A percentile compares a stretch with the other conserved stretches of the same genome.
These are phyloP conservation scores for Dicerorhinus sumatrensis DNA, from an alignment of 2,113 vertebrate species.

Conservation along the genomic window DNA sequence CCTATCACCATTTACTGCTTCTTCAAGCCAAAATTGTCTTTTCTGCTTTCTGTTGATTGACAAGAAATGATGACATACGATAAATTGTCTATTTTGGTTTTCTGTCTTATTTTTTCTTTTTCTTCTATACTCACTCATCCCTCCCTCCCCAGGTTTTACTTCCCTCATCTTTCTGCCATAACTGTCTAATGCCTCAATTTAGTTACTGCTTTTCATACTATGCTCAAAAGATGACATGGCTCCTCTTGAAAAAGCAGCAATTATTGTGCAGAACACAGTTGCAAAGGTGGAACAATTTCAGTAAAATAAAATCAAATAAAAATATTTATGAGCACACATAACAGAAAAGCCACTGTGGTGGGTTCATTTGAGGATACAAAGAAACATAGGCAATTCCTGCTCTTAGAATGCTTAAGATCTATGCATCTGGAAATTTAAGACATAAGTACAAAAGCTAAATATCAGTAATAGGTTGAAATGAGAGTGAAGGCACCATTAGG, in stretches of 20 bases:
- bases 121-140: not conserved
- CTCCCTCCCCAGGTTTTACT: not conserved
- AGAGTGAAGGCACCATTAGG: not conserved
- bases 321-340: slow-evolving; percentile 46
- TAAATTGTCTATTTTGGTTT: not conserved
- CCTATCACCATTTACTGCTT: not conserved
- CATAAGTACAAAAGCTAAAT: not conserved
- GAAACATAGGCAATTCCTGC: not conserved
- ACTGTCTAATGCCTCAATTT: not conserved
- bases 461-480: not conserved
- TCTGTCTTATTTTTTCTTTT: not conserved
- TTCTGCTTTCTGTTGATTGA: slow-evolving; percentile 35
- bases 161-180: not conserved
- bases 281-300: slow-evolving; percentile 30
- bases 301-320: slow-evolving; percentile 63
- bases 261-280: not conserved
- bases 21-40: slow-evolving; percentile 4
- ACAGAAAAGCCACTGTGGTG: not conserved
- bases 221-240: not conserved
- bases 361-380: slow-evolving; percentile 11
- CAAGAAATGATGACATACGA: not conserved
- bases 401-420: not conserved
- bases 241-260: slow-evolving; percentile 26
- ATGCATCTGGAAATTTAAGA: not conserved
- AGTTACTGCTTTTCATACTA: slow-evolving; percentile 9